phyloP scores from a whole-genome alignment of 2,888 invertebrate genomes.

The Agrochola macilenta region DNA sequence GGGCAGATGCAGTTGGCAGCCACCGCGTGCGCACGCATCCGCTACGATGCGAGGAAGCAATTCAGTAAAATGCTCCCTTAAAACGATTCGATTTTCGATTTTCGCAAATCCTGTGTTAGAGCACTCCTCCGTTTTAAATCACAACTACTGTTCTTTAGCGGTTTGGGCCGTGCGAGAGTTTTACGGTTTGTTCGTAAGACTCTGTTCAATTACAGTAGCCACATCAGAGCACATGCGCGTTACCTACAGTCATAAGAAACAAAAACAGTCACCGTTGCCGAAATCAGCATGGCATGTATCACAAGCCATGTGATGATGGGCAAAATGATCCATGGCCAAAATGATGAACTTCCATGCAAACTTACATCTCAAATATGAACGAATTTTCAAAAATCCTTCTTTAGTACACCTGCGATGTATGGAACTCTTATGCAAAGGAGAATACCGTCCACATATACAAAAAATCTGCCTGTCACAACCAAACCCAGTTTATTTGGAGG shows the following conservation, averaged over 20 bases:
- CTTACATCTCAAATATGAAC: too few species aligned
- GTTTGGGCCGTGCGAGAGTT: not conserved
- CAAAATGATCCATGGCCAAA: not conserved
- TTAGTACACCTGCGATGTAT: not conserved
- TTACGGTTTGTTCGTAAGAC: not conserved
- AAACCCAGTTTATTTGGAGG: not conserved
- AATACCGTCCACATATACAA: not conserved
- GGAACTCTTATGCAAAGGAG: not conserved
- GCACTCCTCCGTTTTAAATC: too few species aligned
- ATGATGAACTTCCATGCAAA: not conserved
- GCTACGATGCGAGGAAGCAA: not conserved
- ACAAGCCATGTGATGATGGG: not conserved
- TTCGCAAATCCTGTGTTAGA: too few species aligned
- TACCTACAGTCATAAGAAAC: too few species aligned
- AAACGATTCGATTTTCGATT: not conserved
- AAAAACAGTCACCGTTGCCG: not conserved
- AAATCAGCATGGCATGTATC: not conserved
- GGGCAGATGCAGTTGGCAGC: not conserved
- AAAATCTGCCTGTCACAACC: not conserved
- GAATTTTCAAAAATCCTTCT: not conserved
- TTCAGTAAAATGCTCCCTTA: not conserved
- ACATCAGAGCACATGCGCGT: not conserved
- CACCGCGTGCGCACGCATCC: not conserved
- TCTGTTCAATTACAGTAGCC: not conserved
- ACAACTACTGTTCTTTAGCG: too few species aligned